Conservation (phyloP, 1,140 invertebrate genomes). For the Drosophila azteca region DNA sequence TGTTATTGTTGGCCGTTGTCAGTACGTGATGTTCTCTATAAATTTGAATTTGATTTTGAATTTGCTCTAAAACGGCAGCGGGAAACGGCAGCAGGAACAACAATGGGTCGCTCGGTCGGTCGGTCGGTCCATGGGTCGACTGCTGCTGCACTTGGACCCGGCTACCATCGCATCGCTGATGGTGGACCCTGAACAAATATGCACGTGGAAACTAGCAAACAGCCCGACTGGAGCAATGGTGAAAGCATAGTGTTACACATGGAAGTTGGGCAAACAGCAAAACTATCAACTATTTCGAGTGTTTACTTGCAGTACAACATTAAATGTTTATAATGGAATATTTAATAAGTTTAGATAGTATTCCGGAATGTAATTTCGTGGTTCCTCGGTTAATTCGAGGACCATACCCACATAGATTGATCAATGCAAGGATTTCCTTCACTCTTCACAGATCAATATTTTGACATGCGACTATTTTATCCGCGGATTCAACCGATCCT, state of each 20-base stretch:
- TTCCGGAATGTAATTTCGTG: too few relatives aligned
- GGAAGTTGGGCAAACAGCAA: slow-evolving; percentile 21
- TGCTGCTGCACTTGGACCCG: slow-evolving; percentile 13
- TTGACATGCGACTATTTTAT: too few relatives aligned
- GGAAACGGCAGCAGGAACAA: slow-evolving; percentile 44
- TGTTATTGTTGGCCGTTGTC: slow-evolving; percentile 58
- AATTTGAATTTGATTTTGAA: slow-evolving; percentile 82
- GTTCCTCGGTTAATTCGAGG: too few relatives aligned
- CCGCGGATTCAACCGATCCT: too few relatives aligned
- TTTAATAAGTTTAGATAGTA: not conserved
- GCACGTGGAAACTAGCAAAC: slow-evolving; percentile 52
- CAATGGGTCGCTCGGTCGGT: slow-evolving; percentile 1
- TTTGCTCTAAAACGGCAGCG: slow-evolving; percentile 74
- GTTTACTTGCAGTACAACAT: not conserved
- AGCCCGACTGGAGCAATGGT: slow-evolving; percentile 36
- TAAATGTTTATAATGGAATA: not conserved
- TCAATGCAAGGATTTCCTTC: too few relatives aligned
- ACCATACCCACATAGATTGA: too few relatives aligned
- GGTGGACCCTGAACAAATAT: slow-evolving; percentile 68
- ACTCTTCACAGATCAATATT: too few relatives aligned
- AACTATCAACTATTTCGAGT: not conserved
- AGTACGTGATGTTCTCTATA: slow-evolving; percentile 78
- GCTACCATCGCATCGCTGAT: slow-evolving; percentile 38
- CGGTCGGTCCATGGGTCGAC: not conserved
- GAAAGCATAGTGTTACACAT: slow-evolving; percentile 58